Percentiles rank a stretch among this genome's conserved stretches.
These are phyloP conservation scores for Scrobipalpa atriplicella DNA, from an alignment of 2,888 invertebrate species.

Conservation along the genomic window DNA sequence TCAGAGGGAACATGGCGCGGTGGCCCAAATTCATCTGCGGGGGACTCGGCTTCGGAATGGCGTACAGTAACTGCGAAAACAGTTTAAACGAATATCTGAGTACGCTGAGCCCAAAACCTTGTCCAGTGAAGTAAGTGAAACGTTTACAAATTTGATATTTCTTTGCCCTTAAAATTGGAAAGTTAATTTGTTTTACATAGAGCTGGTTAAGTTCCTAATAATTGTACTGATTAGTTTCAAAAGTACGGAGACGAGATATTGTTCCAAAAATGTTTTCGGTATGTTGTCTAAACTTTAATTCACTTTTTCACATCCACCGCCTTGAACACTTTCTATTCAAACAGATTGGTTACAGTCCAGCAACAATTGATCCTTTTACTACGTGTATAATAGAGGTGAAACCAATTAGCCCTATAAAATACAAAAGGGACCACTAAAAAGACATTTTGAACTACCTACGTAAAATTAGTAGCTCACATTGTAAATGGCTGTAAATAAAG, in stretches of 20 bases:
- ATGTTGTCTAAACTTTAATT: neutral
- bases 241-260: too few relatives aligned
- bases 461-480: conserved; percentile 56
- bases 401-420: conserved; percentile 63
- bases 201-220: too few relatives aligned
- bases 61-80: conserved; percentile 92
- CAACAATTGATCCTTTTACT: conserved; percentile 41
- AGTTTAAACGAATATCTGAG: conserved; percentile 66
- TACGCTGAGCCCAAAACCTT: conserved; percentile 64
- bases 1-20: conserved; percentile 85
- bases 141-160: neutral
- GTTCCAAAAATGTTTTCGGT: too few relatives aligned
- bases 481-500: conserved; percentile 58
- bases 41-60: conserved; percentile 95
- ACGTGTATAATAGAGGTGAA: conserved; percentile 51
- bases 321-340: too few relatives aligned
- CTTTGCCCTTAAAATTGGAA: too few relatives aligned
- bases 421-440: conserved; percentile 45
- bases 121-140: conserved; percentile 63
- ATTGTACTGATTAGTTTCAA: too few relatives aligned
- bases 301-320: too few relatives aligned
- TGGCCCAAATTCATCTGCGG: conserved; percentile 94
- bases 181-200: too few relatives aligned
- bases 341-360: conserved; percentile 38
- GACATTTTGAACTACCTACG: conserved; percentile 40